Base-by-base conservation (phyloP, 2,113 vertebrate species). In the Tyto alba region DNA sequence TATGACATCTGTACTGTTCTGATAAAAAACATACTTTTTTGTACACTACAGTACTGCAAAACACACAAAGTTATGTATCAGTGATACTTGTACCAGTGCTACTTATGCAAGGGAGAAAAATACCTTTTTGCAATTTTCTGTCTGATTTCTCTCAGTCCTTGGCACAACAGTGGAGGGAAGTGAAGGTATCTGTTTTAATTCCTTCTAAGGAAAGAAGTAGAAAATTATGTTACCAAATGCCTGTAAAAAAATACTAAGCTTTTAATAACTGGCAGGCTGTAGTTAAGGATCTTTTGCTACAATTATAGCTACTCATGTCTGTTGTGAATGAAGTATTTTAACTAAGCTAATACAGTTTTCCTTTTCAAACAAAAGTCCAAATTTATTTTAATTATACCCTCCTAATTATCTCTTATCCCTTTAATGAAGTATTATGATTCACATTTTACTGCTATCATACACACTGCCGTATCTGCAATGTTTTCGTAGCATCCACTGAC, bases 101-200 rank as follows among this genome's bases (percentile, higher is more conserved):
- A 36, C 10, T 81, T 11, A 41, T 6, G 11, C n/a, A 76, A 79
- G 10, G 50, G 13, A 77, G n/a, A 82, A 74, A 79, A 92, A 75
- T 97, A 98, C 98, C 98, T 98, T 97, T 97, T 92, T 97, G 75
- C 95, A 93, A 64, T 75, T 93, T 80, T 98, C 97, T 36, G 93
- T 98, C 80, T 95, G 89, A 87, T 97, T 97, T 95, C 90, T 96
- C 85, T 97, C 97, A 86, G 96, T 93, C 72, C 92, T 95, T 59
- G 95, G 96, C 45, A 68, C n/a, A 86, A 72, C 50, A 64, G 97
- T 96, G 68, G 97, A 80, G 18, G 97, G 68, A 89, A 96, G 78
- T 74, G 91, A 93, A 96, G 95, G 36, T 29, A 87, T 20, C 47
- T 86, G 77, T 56, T 97, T 97, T 93, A 93, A 79, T 57, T 95